Base-by-base conservation (phyloP, 2,888 invertebrate species). In the Tachina fera region DNA sequence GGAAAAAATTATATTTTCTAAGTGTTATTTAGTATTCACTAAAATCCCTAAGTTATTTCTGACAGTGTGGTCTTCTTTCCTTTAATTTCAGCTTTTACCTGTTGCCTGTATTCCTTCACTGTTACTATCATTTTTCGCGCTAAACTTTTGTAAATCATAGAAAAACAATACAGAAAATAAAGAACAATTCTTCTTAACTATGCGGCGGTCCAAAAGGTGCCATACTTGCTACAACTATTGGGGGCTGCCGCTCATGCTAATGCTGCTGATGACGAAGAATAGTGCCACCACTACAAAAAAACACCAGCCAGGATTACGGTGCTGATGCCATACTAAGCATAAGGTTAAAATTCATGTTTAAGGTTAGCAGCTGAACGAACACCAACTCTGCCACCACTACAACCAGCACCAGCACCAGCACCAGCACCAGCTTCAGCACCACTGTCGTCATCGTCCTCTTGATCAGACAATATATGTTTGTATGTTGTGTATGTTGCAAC, bases 291-390 rank as follows among this genome's bases (percentile, higher is more conserved):
- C 53, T 10, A 39, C 72, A 79, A 70, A 79, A 70, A 13, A 45
- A 39, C 60, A 56, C 9, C 16, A 31, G 58, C 70, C 74, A 78
- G 63, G 81, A 78, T 49, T 60, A 80, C 19, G 76, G 31, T 68
- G 47, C 68, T 82, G 80, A 84, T 86, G 83, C 82, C 85, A 80
- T 85, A 83, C 78, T 71, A 83, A 83, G 85, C 74, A 84, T 86
- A 86, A 89, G 88, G 89, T 89, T 88, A 89, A 88, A 87, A 87
- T 88, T 87, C 88, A 87, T 84, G 85, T 82, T 85, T 85, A 82
- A 85, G 86, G 87, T 88, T 88, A 87, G 84, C 87, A 84, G 84
- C 82, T 74, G 63, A 79, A 72, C 72, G 82, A 79, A 77, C 80
- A 83, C 82, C 67, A 77, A 56, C 80, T 61, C 56, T 65, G 58